Evolutionary conservation across 1,140 invertebrate genomes (phyloP), one percentile per base, ranked within the genome.

Genomic region (Caerostris darwini): DNA sequence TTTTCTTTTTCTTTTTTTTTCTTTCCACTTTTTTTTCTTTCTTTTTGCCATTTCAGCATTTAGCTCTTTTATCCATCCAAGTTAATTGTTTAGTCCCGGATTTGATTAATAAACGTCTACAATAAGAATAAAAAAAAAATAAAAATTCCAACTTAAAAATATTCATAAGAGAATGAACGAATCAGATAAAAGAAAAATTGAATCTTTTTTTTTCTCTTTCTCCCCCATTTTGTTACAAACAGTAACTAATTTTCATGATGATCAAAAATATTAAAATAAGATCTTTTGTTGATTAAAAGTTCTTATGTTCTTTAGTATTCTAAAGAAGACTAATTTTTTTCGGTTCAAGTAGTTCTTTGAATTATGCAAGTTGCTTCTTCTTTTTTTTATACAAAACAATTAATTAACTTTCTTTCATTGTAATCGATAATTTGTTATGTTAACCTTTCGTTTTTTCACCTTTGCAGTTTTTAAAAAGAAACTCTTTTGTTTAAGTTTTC

Each of bases 401-500:
- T 77, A 77, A 77, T 77, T 77, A 50, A 77, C 71, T 77, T 50
- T 53, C 34, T 77, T 53, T 77, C 71, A 77, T 50, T 34, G 8
- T 77, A 77, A 77, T 77, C 71, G 71, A 77, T 77, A 77, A 77
- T 77, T 77, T 77, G 71, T 77, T 77, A 77, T 77, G 71, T 77
- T 77, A 77, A 77, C 71, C 71, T 77, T 50, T 77, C 34, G 69
- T 19, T 14, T 12, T 53, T 77, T 77, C 50, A 77, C 19, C 71
- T 77, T 77, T 77, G 50, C 14, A 12, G 34, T 77, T 77, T 77
- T 77, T 50, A 77, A 77, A n/a, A 77, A 77, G 71, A 77, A 34
- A 77, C 71, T 77, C 71, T 77, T 77, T 77, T 77, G 71, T 77
- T 50, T 12, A 34, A 50, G 71, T 77, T 77, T 19, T 77, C 69